These are phyloP conservation scores for Telmatochromis sp. DNA, from an alignment of 2,113 vertebrate species.

Conservation along the genomic window DNA sequence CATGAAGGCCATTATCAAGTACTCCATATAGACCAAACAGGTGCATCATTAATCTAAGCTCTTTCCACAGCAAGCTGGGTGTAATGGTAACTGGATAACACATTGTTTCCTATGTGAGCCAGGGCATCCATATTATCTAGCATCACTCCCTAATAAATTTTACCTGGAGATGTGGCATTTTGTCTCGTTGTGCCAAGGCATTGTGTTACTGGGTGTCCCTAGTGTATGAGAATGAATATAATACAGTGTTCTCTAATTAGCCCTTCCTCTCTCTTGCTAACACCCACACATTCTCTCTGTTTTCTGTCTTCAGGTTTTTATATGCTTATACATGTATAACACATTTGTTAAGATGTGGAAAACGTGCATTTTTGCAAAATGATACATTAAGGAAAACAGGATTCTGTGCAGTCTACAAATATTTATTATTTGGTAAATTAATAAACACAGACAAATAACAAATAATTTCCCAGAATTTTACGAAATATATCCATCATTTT, in stretches of 20 bases:
- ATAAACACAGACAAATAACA: background rate
- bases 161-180: slow-evolving; percentile 35
- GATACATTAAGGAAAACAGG: background rate
- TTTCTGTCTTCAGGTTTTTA: background rate
- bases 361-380: background rate
- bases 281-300: background rate
- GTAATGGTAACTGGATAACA: slow-evolving; percentile 58
- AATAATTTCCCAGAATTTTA: background rate
- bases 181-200: slow-evolving; percentile 21
- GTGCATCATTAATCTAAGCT: slow-evolving; percentile 59
- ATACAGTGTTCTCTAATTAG: slow-evolving; percentile 32
- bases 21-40: slow-evolving; percentile 44
- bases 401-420: background rate
- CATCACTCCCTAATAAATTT: slow-evolving; percentile 57
- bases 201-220: slow-evolving; percentile 37
- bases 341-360: background rate
- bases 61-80: slow-evolving; percentile 32
- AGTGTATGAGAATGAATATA: slow-evolving; percentile 30
- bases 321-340: background rate
- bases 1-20: slow-evolving; percentile 32
- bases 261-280: background rate
- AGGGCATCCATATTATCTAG: slow-evolving; percentile 58
- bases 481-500: background rate
- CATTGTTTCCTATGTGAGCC: slow-evolving; percentile 57
- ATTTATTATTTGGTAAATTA: background rate